Conservation (phyloP, 1,140 invertebrate species). For the Phymastichus coffea region DNA sequence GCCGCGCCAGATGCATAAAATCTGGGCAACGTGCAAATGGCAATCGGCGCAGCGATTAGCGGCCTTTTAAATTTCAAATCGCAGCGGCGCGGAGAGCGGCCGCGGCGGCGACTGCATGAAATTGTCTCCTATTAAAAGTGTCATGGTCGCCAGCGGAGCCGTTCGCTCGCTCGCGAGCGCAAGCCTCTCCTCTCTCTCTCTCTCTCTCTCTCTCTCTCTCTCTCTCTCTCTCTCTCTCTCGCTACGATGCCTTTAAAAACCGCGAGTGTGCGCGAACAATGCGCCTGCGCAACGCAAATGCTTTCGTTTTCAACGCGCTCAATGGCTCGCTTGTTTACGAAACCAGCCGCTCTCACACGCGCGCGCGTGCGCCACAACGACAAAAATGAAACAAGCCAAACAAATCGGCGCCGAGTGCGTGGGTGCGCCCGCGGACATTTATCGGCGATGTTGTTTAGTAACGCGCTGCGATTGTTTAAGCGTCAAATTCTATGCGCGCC, state of each 20-base stretch:
- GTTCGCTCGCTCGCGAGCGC: background rate
- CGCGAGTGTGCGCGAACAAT: slow-evolving; percentile 17
- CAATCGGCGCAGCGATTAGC: too few species aligned
- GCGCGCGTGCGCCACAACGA: too few species aligned
- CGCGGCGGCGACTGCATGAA: slow-evolving; percentile 36
- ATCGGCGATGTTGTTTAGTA: too few species aligned
- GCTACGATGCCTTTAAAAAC: background rate
- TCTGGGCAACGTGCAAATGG: too few species aligned
- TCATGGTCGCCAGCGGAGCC: slow-evolving; percentile 39
- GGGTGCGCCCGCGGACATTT: too few species aligned
- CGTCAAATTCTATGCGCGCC: too few species aligned
- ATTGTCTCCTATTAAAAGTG: slow-evolving; percentile 51
- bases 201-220: background rate
- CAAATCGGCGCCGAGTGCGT: too few species aligned
- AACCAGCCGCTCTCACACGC: too few species aligned
- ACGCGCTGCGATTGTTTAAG: too few species aligned
- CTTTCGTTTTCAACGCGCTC: slow-evolving; percentile 23
- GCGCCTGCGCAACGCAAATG: slow-evolving; percentile 24
- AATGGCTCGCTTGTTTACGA: slow-evolving; percentile 10
- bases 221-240: background rate
- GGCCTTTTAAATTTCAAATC: slow-evolving; percentile 42
- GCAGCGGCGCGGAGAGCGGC: slow-evolving; percentile 14
- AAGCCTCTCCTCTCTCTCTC: background rate
- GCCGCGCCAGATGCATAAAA: too few species aligned
- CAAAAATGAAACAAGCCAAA: too few species aligned